Evolutionary conservation across 1,140 invertebrate species (phyloP).

Genomic region (Halesus radiatus): DNA sequence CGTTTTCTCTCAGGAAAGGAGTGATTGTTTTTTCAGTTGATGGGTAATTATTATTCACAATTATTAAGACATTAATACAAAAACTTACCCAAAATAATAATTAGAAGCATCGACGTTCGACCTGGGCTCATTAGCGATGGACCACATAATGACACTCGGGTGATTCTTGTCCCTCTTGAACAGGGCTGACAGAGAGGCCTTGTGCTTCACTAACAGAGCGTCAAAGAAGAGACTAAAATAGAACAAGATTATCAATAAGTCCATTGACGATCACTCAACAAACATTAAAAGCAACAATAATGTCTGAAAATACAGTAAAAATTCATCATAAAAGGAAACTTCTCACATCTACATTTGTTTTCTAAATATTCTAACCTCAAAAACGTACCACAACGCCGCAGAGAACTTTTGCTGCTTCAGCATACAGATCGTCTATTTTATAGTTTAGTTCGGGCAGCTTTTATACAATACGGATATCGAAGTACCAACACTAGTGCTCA

Average conservation of each 20-base stretch:
- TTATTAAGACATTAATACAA: conserved; percentile 52
- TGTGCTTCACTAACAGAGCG: conserved; percentile 82
- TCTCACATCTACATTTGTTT: neutral
- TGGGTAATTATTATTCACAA: too few relatives aligned
- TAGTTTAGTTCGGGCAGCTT: too few relatives aligned
- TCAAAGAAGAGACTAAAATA: conserved; percentile 63
- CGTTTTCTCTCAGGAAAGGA: too few relatives aligned
- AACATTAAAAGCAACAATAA: neutral
- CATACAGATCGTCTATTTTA: too few relatives aligned
- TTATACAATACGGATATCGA: too few relatives aligned
- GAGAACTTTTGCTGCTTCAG: too few relatives aligned
- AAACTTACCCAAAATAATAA: conserved; percentile 85
- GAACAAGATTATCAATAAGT: neutral
- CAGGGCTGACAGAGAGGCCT: conserved; percentile 85
- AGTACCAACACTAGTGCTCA: too few relatives aligned
- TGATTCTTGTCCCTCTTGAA: conserved; percentile 94
- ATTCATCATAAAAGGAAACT: neutral
- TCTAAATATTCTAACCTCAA: too few relatives aligned
- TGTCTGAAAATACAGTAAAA: neutral
- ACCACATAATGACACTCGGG: conserved; percentile 96
- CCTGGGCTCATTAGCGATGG: conserved; percentile 93
- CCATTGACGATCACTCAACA: neutral
- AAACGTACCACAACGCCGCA: too few relatives aligned
- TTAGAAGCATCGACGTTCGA: conserved; percentile 77
- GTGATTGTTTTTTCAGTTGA: too few relatives aligned